phyloP scores from a whole-genome alignment of 2,888 invertebrate genomes.

The Acanthococcus lagerstroemiae region DNA sequence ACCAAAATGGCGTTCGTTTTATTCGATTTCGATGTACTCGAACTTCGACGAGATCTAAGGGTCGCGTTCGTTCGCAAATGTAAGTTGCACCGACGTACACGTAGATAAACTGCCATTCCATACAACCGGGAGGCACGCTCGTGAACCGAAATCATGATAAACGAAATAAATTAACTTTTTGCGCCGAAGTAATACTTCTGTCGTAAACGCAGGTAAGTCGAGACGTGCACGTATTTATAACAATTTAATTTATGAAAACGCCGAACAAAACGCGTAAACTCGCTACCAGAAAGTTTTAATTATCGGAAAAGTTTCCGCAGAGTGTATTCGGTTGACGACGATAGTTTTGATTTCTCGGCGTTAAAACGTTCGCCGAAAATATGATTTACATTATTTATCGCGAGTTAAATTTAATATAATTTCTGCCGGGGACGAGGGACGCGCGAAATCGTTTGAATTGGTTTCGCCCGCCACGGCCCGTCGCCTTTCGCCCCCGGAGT shows the following conservation, averaged over 20 bases:
- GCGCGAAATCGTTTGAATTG: not conserved
- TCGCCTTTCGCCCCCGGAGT: not conserved
- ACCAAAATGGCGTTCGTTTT: too few relatives aligned
- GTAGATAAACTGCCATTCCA: not conserved
- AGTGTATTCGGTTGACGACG: not conserved
- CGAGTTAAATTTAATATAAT: constrained; percentile 21
- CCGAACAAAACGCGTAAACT: not conserved
- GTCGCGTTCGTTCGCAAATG: too few relatives aligned
- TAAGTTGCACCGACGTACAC: too few relatives aligned
- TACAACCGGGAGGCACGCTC: too few relatives aligned
- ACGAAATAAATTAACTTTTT: not conserved
- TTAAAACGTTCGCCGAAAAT: not conserved
- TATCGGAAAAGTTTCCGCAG: constrained; percentile 18
- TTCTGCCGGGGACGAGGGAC: constrained; percentile 3
- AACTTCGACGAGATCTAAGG: too few relatives aligned
- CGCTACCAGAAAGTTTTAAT: constrained; percentile 18
- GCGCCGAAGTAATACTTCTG: not conserved
- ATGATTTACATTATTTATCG: constrained; percentile 28
- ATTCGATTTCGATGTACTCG: too few relatives aligned
- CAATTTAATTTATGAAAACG: not conserved
- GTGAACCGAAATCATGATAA: not conserved
- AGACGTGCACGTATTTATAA: too few relatives aligned
- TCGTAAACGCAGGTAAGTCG: not conserved
- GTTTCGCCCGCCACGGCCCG: not conserved
- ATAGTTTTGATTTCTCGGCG: constrained; percentile 22